Evolutionary conservation across 2,888 invertebrate species (phyloP).

Genomic region (Syritta pipiens): DNA sequence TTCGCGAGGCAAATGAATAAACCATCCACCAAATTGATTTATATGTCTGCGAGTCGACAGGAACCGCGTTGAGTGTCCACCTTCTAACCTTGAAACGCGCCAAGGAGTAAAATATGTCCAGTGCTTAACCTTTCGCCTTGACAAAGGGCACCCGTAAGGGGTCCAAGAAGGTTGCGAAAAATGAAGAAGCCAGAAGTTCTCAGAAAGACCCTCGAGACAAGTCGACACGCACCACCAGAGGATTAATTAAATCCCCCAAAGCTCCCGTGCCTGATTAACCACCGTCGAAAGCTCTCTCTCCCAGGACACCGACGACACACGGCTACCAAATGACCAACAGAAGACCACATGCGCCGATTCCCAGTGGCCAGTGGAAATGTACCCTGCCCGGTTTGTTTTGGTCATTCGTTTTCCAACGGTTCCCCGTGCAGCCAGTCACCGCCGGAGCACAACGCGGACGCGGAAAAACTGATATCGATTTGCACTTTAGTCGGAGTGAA

Average conservation of each 20-base stretch:
- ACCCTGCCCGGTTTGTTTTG: conserved; percentile 64
- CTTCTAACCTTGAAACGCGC: conserved; percentile 26
- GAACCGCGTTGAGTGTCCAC: conserved; percentile 11
- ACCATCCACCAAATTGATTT: conserved; percentile 49
- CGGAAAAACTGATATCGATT: conserved; percentile 58
- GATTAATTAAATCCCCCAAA: conserved; percentile 27
- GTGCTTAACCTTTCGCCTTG: conserved; percentile 54
- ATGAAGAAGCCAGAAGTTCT: too few relatives aligned
- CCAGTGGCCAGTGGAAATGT: conserved; percentile 37
- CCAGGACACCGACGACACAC: background rate
- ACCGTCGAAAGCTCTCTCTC: conserved; percentile 36
- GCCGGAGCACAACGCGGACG: conserved; percentile 28
- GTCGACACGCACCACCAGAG: conserved; percentile 51
- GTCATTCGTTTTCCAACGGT: conserved; percentile 61
- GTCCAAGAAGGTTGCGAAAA: too few relatives aligned
- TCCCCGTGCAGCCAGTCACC: conserved; percentile 41
- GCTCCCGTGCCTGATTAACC: conserved; percentile 7
- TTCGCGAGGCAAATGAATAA: conserved; percentile 28
- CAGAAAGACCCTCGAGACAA: too few relatives aligned
- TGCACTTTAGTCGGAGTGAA: conserved; percentile 4
- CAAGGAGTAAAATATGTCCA: conserved; percentile 22
- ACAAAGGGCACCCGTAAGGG: conserved; percentile 45
- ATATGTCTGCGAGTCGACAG: conserved; percentile 21
- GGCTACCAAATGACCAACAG: conserved; percentile 34
- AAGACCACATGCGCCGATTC: conserved; percentile 59